A percentile compares a stretch with the other conserved stretches of the same genome.
Conservation (phyloP, 2,888 invertebrate genomes). For the Kuschelorhynchus macadamiae region DNA sequence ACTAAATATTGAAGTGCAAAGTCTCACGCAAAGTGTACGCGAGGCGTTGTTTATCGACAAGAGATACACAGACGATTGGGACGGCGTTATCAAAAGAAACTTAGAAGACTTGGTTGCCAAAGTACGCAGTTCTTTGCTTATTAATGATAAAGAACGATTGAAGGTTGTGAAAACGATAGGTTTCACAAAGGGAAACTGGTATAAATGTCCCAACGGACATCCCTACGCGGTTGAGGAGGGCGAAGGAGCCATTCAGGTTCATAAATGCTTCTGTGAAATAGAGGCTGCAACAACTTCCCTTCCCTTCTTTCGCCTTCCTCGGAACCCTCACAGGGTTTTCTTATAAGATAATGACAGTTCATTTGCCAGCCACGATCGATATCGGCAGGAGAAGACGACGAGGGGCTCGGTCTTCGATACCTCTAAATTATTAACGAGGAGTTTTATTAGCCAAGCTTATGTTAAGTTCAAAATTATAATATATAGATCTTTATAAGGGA, state of each 20-base stretch:
- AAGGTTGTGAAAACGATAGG: slow-evolving; percentile 74
- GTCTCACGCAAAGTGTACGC: neutral
- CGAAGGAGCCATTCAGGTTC: slow-evolving; percentile 74
- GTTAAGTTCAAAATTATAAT: too few species aligned
- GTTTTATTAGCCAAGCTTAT: too few species aligned
- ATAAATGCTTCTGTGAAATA: slow-evolving; percentile 73
- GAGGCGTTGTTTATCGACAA: neutral
- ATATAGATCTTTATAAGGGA: too few species aligned
- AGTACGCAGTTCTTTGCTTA: slow-evolving; percentile 4
- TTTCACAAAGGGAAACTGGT: slow-evolving; percentile 77
- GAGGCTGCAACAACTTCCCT: slow-evolving; percentile 70
- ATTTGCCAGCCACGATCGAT: too few species aligned
- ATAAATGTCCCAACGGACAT: slow-evolving; percentile 80
- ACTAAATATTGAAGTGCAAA: neutral
- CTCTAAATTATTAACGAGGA: too few species aligned
- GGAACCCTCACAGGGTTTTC: too few species aligned
- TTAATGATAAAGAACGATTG: slow-evolving; percentile 51
- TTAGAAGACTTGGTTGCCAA: slow-evolving; percentile 24
- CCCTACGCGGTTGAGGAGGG: slow-evolving; percentile 78
- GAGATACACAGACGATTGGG: slow-evolving; percentile 18
- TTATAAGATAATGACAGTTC: too few species aligned
- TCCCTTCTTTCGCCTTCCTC: too few species aligned
- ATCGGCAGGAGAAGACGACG: too few species aligned
- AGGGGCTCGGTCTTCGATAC: too few species aligned
- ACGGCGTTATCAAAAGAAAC: slow-evolving; percentile 18